Conservation (phyloP, 2,888 invertebrate genomes). For the Geophilus truncorum region DNA sequence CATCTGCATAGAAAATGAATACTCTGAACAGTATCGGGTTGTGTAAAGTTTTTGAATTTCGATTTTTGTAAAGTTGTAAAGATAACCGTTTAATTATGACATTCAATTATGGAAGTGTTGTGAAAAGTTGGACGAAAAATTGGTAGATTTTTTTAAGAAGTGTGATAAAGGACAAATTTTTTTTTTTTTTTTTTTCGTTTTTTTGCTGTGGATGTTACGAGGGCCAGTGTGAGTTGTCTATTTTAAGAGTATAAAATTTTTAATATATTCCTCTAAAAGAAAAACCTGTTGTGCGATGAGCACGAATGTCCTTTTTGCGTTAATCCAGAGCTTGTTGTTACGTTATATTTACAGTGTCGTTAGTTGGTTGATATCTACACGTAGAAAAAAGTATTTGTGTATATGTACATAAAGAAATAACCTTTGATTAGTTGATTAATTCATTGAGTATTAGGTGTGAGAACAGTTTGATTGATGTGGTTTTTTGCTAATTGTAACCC, state of each 20-base stretch:
- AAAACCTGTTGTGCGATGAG: neutral
- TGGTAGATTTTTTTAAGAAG: neutral
- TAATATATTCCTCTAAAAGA: constrained; percentile 20
- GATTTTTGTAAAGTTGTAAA: constrained; percentile 10
- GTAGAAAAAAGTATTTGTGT: neutral
- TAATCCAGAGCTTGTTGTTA: constrained; percentile 22
- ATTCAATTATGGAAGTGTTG: neutral
- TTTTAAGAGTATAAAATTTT: constrained; percentile 25
- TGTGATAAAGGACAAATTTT: constrained; percentile 10
- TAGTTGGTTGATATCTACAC: constrained; percentile 23
- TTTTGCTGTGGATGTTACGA: constrained; percentile 23
- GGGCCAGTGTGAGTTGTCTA: constrained; percentile 25
- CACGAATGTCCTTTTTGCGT: constrained; percentile 14
- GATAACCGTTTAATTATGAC: neutral
- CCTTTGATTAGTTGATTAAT: neutral
- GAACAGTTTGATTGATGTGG: constrained; percentile 25
- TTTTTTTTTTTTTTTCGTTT: no score
- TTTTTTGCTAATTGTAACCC: constrained; percentile 8
- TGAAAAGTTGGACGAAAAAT: neutral
- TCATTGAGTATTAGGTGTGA: constrained; percentile 27
- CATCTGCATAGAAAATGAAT: neutral
- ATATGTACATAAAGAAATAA: neutral
- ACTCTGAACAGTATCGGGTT: constrained; percentile 11
- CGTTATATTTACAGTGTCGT: neutral
- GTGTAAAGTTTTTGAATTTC: constrained; percentile 13